A percentile compares a stretch with the other conserved stretches of the same genome.
Conservation (phyloP, 2,113 vertebrate species). For the Pogona vitticeps region DNA sequence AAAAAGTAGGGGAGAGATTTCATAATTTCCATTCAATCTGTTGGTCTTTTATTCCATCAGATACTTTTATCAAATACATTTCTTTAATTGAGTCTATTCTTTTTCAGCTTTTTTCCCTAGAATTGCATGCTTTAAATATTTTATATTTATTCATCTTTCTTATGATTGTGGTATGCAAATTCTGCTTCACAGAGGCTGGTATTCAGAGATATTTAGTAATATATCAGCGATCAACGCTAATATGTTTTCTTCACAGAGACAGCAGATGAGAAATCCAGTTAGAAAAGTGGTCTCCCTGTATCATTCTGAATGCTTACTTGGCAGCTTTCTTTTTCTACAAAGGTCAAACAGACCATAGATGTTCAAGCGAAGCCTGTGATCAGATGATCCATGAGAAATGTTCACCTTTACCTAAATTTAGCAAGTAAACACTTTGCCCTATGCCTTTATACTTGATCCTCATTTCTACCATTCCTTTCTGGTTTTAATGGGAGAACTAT, state of each 20-base stretch:
- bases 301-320: conserved; percentile 17
- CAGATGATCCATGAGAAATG: background rate
- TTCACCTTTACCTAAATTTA: background rate
- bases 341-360: background rate
- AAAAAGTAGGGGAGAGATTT: too few species aligned
- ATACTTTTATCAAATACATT: too few species aligned
- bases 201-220: background rate
- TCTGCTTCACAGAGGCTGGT: background rate
- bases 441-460: background rate
- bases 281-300: background rate
- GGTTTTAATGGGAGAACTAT: background rate
- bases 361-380: conserved; percentile 4
- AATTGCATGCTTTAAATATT: background rate
- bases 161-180: background rate
- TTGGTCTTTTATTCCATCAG: too few species aligned
- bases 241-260: conserved; percentile 5
- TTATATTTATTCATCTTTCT: conserved; percentile 18
- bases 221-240: background rate
- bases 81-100: background rate
- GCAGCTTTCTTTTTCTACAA: background rate
- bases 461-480: accelerated
- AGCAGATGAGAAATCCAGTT: background rate
- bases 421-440: background rate
- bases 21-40: too few species aligned
- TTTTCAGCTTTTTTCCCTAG: background rate